Base-by-base conservation (phyloP, 1,140 invertebrate species). In the Diprion similis region DNA sequence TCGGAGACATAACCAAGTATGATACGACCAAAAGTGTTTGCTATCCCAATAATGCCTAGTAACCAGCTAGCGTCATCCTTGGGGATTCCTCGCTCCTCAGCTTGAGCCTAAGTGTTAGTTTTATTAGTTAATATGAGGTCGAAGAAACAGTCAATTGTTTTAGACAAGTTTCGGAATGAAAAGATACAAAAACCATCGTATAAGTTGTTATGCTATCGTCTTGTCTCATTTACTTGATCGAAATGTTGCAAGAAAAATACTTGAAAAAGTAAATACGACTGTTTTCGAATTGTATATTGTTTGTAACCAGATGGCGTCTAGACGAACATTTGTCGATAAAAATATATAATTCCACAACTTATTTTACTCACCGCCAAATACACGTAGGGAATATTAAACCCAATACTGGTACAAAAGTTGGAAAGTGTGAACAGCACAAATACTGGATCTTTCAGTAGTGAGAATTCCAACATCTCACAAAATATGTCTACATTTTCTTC, bases 321-420 rank as follows among this genome's bases (percentile, higher is more conserved):
- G 8, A 68, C 11, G 51, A 46, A 10, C n/a, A 68, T 66, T 46
- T 10, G 13, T 17, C 15, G 69, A 45, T 19, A 13, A 48, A 45
- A 15, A 46, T 66, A 13, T 46, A 71, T 37, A 37, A 37, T 37
- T 37, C 24, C 24, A 37, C 24, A 1, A 2, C 24, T 37, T 37
- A 3, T 3, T 37, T 37, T 67, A 82, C 89, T 87, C 81, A 91
- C 91, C 74, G 92, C 92, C 64, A 95, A 90, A 86, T 95, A 96
- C 76, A 98, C 90, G 88, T 98, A 96, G 71, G 98, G 98, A 80
- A 98, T 93, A 85, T 98, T 97, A 89, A 98, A 99, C 47, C 98
- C 98, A 78, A 99, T 95, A 83, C 95, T 97, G 9, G 97, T 99
- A 80, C 96, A 93, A 84, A 99, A 98, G 87, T 99, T 99, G 37